Evolutionary conservation across 2,888 invertebrate genomes (phyloP), one percentile per base, ranked within the genome.

Genomic region (Trissonchulus sp.): DNA sequence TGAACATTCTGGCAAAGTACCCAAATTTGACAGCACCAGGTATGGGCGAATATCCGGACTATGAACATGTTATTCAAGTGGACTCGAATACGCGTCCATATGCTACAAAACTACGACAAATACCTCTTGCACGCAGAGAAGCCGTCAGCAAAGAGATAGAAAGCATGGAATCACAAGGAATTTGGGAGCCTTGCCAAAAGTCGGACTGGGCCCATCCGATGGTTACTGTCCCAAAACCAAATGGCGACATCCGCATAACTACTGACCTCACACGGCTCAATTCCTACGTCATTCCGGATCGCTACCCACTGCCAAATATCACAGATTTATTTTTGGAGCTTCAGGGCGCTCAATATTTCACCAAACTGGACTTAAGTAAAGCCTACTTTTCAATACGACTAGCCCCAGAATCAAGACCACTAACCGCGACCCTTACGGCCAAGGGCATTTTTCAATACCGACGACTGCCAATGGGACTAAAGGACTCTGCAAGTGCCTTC

Each of bases 401-500:
- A 1, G 68, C 2, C 2, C 2, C 2, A 8, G 68, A 68, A 8
- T 3, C 2, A 2, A 1, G 68, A 2, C 34, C 68, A 23, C 31
- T 15, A 2, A 68, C 68, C 23, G 36, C 68, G 23, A 68, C 68
- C n/a, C 34, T 36, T 2, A 68, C 68, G 2, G n/a, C 2, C 34
- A 68, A n/a, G n/a, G 68, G 34, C 2, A 30, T 36, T 15, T 30
- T 68, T 34, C 34, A 33, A 31, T 68, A 68, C 30, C 28, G 1
- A 2, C 2, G 68, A 2, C 68, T 68, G 2, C 36, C 68, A 2
- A 68, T 68, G 68, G 68, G 68, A 23, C 36, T 68, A 34, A 28
- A 2, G 2, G 68, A 68, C 36, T 2, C 68, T 3, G 68, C 36
- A 1, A 31, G 31, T 3, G 68, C 33, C 68, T 68, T 2, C 36